These are phyloP conservation scores for Melanaphis sacchari DNA, from an alignment of 1,140 invertebrate species.

Conservation along the genomic window DNA sequence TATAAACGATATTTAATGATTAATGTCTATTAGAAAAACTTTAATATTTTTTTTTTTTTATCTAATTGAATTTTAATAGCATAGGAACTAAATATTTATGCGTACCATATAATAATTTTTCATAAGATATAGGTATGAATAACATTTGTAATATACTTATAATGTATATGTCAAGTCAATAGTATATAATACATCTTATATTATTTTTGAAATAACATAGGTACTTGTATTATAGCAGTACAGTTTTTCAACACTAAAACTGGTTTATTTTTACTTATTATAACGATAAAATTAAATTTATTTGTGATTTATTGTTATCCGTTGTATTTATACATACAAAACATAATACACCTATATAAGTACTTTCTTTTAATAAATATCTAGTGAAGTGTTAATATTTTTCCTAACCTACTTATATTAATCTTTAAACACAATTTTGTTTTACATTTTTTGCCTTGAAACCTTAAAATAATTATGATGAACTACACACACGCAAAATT, in stretches of 20 bases:
- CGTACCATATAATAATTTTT: not conserved
- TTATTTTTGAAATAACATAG: not conserved
- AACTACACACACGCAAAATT: constrained; percentile 33
- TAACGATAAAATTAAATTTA: not conserved
- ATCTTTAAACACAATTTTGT: not conserved
- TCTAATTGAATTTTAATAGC: not conserved
- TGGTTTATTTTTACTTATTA: not conserved
- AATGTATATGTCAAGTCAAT: not conserved
- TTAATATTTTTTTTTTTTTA: not conserved
- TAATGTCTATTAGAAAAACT: not conserved
- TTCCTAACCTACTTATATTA: not conserved
- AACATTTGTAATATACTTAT: not conserved
- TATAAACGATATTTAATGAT: not conserved
- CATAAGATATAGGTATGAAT: not conserved
- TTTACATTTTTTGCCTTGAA: not conserved
- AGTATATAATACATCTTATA: not conserved
- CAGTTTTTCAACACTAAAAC: not conserved
- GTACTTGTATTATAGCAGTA: not conserved
- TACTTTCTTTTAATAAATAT: not conserved
- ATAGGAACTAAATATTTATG: not conserved
- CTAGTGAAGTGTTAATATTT: not conserved
- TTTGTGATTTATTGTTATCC: not conserved
- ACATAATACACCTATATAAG: not conserved
- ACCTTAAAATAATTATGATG: not conserved
- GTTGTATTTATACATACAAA: not conserved